phyloP scores from a whole-genome alignment of 2,888 invertebrate genomes.

The Orchestes rusci region DNA sequence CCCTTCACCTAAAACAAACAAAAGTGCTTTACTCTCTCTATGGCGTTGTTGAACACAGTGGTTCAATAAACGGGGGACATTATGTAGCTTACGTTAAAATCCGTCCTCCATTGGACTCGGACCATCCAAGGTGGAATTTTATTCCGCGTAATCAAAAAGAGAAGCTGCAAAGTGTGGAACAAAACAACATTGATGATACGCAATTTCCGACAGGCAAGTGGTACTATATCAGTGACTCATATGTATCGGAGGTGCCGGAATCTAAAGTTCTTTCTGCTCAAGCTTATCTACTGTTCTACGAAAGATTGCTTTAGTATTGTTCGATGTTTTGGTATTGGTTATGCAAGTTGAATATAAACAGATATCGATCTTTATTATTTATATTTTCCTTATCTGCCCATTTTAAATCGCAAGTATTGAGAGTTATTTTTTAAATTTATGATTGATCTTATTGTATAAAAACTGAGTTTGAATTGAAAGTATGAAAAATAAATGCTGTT shows the following conservation, averaged over 20 bases:
- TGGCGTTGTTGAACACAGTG: conserved; percentile 93
- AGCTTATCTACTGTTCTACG: conserved; percentile 95
- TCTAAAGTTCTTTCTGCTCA: conserved; percentile 75
- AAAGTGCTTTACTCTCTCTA: conserved; percentile 78
- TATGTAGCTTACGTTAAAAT: conserved; percentile 96
- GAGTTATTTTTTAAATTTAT: too few species aligned
- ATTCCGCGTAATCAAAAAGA: conserved; percentile 48
- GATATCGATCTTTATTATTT: too few species aligned
- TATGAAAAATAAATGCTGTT: too few species aligned
- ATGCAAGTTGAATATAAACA: too few species aligned
- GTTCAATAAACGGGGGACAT: conserved; percentile 81
- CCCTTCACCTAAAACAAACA: conserved; percentile 38
- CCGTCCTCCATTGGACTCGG: conserved; percentile 52
- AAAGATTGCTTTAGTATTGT: too few species aligned
- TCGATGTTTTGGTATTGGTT: too few species aligned
- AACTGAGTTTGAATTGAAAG: too few species aligned
- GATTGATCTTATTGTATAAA: too few species aligned
- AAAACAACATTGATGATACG: conserved; percentile 41
- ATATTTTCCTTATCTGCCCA: too few species aligned
- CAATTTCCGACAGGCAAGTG: conserved; percentile 67
- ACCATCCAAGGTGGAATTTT: conserved; percentile 68
- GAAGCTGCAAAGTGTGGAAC: conserved; percentile 32
- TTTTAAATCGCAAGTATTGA: too few species aligned
- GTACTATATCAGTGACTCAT: conserved; percentile 91
- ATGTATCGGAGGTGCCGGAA: conserved; percentile 74